Evolutionary conservation across 2,113 vertebrate species (phyloP), one percentile per base, ranked within the genome.

Genomic region (Pycnonotus jocosus): DNA sequence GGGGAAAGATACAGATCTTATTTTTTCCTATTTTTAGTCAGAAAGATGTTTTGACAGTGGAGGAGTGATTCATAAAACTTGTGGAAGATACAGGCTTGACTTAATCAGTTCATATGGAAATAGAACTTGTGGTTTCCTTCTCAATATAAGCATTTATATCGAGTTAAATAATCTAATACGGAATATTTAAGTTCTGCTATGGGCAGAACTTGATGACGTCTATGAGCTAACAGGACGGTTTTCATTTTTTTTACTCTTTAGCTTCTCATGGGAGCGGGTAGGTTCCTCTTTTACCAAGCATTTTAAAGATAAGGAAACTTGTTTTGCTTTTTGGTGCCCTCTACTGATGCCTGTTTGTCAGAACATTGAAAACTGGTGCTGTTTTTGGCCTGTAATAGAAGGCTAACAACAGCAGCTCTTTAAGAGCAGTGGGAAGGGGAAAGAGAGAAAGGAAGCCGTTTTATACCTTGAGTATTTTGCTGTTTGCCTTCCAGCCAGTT

Each of bases 321-420:
- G 5, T 15, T 77, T 79, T 82, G 61, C 21, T 42, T 81, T 90
- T 77, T 92, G 56, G 47, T 91, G 88, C 83, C 76, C 71, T 81
- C 82, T 95, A 18, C 72, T 81, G 86, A 18, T 83, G n/a, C 31
- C 5, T 53, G 2, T 60, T 71, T 87, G 62, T 44, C 30, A 42
- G 64, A 80, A 50, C 37, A n/a, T 21, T 0, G 3, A 42, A 50
- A 66, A 13, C 18, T n/a, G 17, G 23, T 33, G 15, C 4, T 35
- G 12, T 7, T 38, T 84, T 71, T 76, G 40, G 6, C 62, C 19
- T 31, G 53, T 21, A 53, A 12, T 2, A 15, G 22, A 60, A 33
- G 5, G 22, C 25, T 50, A 66, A 10, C 5, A 64, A 31, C 27
- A 45, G 27, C 27, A n/a, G 33, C 47, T 78, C 9, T 74, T 60